phyloP scores from a whole-genome alignment of 1,140 invertebrate species.

The Rhopalosiphum maidis region DNA sequence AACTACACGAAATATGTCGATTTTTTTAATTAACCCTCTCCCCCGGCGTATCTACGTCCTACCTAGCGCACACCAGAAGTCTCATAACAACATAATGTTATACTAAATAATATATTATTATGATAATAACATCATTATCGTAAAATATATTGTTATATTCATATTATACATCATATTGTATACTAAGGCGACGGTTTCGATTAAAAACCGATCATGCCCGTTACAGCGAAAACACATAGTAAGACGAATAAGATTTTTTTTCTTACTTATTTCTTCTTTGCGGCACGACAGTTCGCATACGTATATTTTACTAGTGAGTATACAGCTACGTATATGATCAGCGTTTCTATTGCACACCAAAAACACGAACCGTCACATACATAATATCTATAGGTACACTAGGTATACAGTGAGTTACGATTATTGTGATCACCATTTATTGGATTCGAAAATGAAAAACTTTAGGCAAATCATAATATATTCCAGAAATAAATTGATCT shows the following conservation, averaged over 20 bases:
- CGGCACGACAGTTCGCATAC: too few species aligned
- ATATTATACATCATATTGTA: neutral
- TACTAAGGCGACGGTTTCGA: neutral
- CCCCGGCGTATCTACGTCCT: neutral
- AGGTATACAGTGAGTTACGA: neutral
- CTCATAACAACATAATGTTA: neutral
- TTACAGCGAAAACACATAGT: neutral
- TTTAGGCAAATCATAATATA: neutral
- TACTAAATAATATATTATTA: neutral
- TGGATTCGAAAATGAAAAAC: neutral
- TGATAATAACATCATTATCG: neutral
- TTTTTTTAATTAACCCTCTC: neutral
- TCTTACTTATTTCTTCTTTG: neutral
- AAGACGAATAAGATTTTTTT: neutral
- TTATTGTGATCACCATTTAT: neutral
- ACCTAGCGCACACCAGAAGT: neutral
- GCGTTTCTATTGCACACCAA: neutral
- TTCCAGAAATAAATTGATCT: neutral
- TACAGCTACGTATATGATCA: too few species aligned
- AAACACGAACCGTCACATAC: neutral
- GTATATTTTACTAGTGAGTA: neutral
- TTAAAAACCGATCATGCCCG: neutral
- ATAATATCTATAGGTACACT: neutral
- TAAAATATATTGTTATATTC: neutral
- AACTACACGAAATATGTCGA: neutral